phyloP scores from a whole-genome alignment of 2,797 vertebrate species.

The Propithecus perrieri region DNA sequence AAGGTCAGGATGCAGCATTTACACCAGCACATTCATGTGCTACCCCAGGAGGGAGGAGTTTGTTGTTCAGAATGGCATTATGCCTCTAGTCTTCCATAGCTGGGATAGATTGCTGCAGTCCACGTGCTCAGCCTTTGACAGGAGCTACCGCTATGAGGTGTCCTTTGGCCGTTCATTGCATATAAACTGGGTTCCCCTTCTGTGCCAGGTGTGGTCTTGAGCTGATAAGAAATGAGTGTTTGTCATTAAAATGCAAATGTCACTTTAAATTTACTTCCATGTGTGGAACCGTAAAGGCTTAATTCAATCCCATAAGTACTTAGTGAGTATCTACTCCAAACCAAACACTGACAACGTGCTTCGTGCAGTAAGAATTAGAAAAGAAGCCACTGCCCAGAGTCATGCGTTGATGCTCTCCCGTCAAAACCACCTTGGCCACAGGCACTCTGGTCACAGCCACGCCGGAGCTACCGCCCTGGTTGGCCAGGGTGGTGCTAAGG shows the following conservation, averaged over 20 bases:
- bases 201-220: not conserved
- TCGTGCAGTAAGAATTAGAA: not conserved
- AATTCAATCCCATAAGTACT: not conserved
- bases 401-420: not conserved
- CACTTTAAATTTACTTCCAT: not conserved
- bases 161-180: not conserved
- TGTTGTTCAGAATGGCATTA: not conserved
- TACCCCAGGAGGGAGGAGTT: not conserved
- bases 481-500: not conserved
- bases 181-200: not conserved
- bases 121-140: not conserved
- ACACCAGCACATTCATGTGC: not conserved
- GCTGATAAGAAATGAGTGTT: not conserved
- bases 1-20: not conserved
- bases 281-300: not conserved
- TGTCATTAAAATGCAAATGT: not conserved
- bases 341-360: not conserved
- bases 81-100: not conserved
- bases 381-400: not conserved
- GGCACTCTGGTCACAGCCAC: not conserved
- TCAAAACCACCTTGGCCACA: not conserved
- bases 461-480: not conserved
- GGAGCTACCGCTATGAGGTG: not conserved
- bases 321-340: not conserved
- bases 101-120: not conserved